phyloP scores from a whole-genome alignment of 1,140 invertebrate genomes.

The Drosophila watanabei region DNA sequence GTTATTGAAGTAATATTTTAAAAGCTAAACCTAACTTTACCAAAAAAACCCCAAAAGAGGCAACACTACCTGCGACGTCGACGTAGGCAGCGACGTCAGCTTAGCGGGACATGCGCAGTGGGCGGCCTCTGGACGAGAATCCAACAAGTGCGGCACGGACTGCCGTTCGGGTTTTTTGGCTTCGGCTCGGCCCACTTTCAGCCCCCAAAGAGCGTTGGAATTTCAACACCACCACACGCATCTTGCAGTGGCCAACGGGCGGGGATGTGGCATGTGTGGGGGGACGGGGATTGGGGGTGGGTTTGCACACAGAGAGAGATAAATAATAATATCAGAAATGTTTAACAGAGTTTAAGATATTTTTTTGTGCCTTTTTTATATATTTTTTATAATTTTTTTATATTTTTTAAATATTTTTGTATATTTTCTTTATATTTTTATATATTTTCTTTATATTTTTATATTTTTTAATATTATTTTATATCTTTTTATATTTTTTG shows the following conservation, averaged over 20 bases:
- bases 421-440: too few relatives aligned
- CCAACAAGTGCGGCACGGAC: constrained; percentile 82
- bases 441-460: too few relatives aligned
- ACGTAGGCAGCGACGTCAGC: constrained; percentile 32
- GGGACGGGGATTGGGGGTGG: neutral
- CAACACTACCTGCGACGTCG: constrained; percentile 24
- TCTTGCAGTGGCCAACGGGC: constrained; percentile 22
- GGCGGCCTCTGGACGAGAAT: constrained; percentile 32
- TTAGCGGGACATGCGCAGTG: constrained; percentile 60
- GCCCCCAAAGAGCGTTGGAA: constrained; percentile 27
- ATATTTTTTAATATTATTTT: too few relatives aligned
- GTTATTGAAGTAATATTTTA: neutral
- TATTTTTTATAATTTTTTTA: too few relatives aligned
- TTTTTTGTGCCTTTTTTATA: too few relatives aligned
- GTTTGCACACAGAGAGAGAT: neutral
- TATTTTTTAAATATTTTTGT: too few relatives aligned
- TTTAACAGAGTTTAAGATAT: too few relatives aligned
- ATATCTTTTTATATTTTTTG: too few relatives aligned
- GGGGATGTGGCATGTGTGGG: neutral
- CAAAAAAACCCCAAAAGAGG: neutral
- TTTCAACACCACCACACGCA: constrained; percentile 46
- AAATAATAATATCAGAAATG: neutral
- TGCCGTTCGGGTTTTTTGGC: constrained; percentile 14
- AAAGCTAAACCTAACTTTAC: neutral
- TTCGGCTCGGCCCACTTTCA: constrained; percentile 25